Percentiles rank a stretch among this genome's conserved stretches.
These are phyloP conservation scores for Mesitornis unicolor DNA, from an alignment of 2,113 vertebrate species.

Conservation along the genomic window DNA sequence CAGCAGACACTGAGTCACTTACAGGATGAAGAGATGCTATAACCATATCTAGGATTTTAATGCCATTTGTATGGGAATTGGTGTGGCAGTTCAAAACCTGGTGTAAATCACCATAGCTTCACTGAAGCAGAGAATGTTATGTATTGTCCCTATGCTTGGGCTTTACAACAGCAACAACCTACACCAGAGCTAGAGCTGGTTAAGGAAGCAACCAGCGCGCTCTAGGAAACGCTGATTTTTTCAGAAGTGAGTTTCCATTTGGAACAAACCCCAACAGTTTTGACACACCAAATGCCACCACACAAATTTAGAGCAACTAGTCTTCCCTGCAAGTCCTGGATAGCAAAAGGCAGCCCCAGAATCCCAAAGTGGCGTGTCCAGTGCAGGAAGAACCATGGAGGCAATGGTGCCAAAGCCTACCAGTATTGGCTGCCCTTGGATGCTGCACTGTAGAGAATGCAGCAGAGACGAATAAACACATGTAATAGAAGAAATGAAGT, in stretches of 20 bases:
- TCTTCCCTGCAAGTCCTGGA: neutral
- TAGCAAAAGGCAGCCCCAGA: neutral
- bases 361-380: accelerated
- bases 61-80: neutral
- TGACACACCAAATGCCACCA: neutral
- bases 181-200: neutral
- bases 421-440: neutral
- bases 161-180: neutral
- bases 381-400: neutral
- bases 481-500: neutral
- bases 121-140: neutral
- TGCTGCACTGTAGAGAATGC: too few relatives aligned
- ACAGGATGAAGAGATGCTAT: neutral
- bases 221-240: neutral
- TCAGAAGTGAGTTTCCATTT: neutral
- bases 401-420: neutral
- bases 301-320: neutral
- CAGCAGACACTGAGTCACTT: neutral
- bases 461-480: neutral
- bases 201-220: neutral
- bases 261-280: neutral
- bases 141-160: accelerated
- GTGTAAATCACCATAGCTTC: neutral
- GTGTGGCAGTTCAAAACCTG: neutral
- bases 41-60: neutral